Evolutionary conservation across 1,140 invertebrate genomes (phyloP).

Genomic region (Drosophila chauvacae): DNA sequence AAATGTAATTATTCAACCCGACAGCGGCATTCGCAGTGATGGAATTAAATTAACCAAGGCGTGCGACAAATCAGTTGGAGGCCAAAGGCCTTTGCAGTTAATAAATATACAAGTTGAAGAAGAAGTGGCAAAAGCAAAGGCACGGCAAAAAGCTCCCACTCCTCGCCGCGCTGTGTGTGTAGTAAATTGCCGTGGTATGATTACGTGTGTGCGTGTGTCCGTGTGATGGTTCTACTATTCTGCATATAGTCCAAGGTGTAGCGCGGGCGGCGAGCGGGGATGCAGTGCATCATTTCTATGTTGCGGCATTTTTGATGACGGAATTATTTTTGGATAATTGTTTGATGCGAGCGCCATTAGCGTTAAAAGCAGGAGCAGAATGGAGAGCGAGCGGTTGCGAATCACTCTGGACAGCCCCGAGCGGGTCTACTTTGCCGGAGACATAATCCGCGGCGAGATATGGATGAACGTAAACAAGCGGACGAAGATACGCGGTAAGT

Average conservation of each 20-base stretch:
- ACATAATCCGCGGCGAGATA: constrained; percentile 78
- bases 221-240: constrained; percentile 26
- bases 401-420: constrained; percentile 78
- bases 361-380: constrained; percentile 41
- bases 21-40: constrained; percentile 1
- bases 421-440: constrained; percentile 75
- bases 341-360: constrained; percentile 51
- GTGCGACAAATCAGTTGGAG: constrained; percentile 23
- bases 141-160: constrained; percentile 34
- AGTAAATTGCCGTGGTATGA: constrained; percentile 19
- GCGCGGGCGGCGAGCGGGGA: neutral
- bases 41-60: constrained; percentile 31
- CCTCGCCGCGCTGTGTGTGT: constrained; percentile 26
- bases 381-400: constrained; percentile 81
- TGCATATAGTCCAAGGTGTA: constrained; percentile 31
- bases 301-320: constrained; percentile 60
- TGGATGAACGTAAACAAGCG: constrained; percentile 77
- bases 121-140: constrained; percentile 20
- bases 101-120: constrained; percentile 4
- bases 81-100: constrained; percentile 4
- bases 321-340: constrained; percentile 78
- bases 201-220: constrained; percentile 4
- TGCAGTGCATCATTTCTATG: constrained; percentile 49
- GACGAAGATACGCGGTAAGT: constrained; percentile 83
- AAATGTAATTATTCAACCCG: constrained; percentile 46